phyloP scores from a whole-genome alignment of 1,140 invertebrate species.

The Drosophila burlai region DNA sequence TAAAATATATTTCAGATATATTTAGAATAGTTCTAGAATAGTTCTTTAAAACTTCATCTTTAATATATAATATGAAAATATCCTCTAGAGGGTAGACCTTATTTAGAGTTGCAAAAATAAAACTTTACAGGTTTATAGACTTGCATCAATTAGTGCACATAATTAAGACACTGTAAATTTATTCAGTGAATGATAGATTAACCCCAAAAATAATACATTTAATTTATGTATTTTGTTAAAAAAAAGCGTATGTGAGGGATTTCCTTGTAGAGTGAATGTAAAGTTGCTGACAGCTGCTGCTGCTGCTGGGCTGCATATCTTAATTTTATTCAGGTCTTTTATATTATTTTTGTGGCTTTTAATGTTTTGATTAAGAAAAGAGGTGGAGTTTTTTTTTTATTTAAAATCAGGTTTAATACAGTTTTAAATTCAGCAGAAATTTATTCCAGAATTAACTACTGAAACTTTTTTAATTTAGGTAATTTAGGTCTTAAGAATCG shows the following conservation, averaged over 20 bases:
- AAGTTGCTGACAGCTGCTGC: conserved; percentile 30
- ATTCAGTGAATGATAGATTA: conserved; percentile 23
- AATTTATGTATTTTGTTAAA: conserved; percentile 17
- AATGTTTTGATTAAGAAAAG: conserved; percentile 23
- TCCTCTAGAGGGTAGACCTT: neutral
- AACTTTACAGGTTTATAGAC: neutral
- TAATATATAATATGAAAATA: neutral
- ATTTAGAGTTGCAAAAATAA: neutral
- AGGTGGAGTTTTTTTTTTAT: neutral
- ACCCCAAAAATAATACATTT: conserved; percentile 19
- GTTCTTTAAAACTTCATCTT: neutral
- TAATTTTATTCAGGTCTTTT: conserved; percentile 26
- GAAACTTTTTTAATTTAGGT: neutral
- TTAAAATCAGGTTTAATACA: conserved; percentile 7
- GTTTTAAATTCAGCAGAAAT: neutral
- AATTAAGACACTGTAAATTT: conserved; percentile 5
- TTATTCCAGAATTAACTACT: neutral
- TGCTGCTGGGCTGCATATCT: conserved; percentile 9
- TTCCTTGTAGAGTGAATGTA: conserved; percentile 19
- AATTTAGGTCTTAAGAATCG: neutral
- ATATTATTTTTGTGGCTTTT: conserved; percentile 23
- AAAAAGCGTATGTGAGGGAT: conserved; percentile 3
- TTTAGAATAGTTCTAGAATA: neutral
- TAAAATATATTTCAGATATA: too few relatives aligned
- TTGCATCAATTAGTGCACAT: neutral